Conservation (phyloP, 2,888 invertebrate genomes). For the Mystacides longicornis region DNA sequence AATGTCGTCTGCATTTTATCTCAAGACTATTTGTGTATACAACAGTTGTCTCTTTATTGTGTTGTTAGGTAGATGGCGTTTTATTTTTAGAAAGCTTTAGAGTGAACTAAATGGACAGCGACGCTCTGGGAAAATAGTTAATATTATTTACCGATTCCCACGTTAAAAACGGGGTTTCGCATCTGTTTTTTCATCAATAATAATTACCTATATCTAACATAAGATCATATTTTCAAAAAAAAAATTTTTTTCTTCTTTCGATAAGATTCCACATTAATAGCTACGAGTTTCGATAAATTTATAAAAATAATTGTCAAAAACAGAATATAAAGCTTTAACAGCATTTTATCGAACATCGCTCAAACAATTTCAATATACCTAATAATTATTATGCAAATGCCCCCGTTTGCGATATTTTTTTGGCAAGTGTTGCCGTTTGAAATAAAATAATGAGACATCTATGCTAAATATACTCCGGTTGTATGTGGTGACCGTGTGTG, state of each 20-base stretch:
- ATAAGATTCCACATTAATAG: too few species aligned
- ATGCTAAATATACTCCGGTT: conserved; percentile 13
- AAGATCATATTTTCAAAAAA: not conserved
- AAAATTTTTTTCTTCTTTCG: not conserved
- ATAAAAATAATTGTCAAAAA: too few species aligned
- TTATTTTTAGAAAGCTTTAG: not conserved
- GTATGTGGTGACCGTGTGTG: not conserved
- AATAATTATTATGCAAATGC: conserved; percentile 19
- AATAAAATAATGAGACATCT: conserved; percentile 18
- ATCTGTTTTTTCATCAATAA: not conserved
- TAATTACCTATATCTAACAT: not conserved
- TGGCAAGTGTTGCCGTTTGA: conserved; percentile 17
- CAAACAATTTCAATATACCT: too few species aligned
- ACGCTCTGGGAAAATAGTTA: not conserved
- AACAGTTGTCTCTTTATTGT: not conserved
- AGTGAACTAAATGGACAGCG: not conserved
- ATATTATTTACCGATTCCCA: not conserved
- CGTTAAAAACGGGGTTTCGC: too few species aligned
- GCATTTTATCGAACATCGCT: too few species aligned
- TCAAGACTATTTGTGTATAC: not conserved
- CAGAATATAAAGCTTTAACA: too few species aligned
- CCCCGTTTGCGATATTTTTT: conserved; percentile 17
- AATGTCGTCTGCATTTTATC: not conserved
- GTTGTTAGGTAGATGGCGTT: too few species aligned
- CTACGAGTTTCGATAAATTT: too few species aligned